These are phyloP conservation scores for Triplophysa dalaica DNA, from an alignment of 2,113 vertebrate species.

Conservation along the genomic window DNA sequence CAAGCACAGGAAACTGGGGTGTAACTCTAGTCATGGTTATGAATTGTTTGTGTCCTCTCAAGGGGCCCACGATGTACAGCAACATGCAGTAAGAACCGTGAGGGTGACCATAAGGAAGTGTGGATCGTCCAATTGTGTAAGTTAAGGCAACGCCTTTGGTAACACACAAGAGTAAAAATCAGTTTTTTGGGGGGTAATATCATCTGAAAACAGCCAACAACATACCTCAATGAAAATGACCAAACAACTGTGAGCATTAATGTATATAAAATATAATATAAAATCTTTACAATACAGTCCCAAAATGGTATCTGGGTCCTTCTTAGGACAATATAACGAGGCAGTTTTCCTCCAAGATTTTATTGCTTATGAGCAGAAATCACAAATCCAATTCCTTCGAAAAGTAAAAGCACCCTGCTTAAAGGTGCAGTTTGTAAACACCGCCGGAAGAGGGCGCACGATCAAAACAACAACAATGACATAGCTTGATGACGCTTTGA, in stretches of 20 bases:
- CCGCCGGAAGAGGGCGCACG: no score
- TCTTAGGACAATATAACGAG: no score
- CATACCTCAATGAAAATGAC: neutral
- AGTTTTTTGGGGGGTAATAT: neutral
- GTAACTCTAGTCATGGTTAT: conserved; percentile 60
- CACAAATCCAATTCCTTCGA: no score
- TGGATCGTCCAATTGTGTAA: conserved; percentile 5
- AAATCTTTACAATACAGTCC: no score
- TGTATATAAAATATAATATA: no score
- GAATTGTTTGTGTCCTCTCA: conserved; percentile 72
- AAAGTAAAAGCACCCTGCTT: no score
- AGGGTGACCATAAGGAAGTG: conserved; percentile 32
- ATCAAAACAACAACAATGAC: no score
- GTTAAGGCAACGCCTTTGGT: conserved; percentile 18
- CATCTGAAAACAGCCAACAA: neutral
- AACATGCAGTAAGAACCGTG: neutral
- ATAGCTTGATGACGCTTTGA: no score
- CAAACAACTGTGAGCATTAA: neutral
- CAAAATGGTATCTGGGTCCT: no score
- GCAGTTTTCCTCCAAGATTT: no score
- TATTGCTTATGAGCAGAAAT: no score
- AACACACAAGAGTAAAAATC: neutral
- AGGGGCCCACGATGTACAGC: conserved; percentile 22
- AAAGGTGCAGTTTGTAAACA: no score
- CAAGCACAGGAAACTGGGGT: conserved; percentile 63